Conservation (phyloP, 2,113 vertebrate genomes). For the Rhagologus leucostigma region DNA sequence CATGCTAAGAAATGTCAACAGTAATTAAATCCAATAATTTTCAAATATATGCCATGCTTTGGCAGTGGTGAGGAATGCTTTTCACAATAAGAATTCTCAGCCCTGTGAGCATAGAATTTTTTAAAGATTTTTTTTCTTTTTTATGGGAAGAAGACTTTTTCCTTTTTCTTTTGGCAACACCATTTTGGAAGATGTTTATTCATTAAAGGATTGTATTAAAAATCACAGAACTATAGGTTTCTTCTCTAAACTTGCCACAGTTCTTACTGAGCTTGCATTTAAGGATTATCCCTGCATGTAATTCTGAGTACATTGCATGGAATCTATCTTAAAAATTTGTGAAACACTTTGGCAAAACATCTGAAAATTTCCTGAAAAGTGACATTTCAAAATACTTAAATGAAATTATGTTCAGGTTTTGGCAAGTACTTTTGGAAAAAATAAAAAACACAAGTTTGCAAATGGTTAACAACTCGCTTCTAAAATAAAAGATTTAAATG, state of each 20-base stretch:
- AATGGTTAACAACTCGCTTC: neutral
- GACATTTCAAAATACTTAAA: neutral
- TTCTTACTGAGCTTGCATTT: neutral
- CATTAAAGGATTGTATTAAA: neutral
- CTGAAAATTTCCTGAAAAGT: neutral
- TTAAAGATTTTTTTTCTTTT: neutral
- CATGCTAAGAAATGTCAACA: slow-evolving; percentile 9
- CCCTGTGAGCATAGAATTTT: neutral
- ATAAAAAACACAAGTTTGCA: neutral
- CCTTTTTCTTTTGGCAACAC: neutral
- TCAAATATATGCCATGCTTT: neutral
- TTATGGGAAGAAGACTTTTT: neutral
- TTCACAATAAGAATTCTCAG: neutral
- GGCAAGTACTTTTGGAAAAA: neutral
- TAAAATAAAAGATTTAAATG: neutral
- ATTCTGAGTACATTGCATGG: neutral
- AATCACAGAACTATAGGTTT: neutral
- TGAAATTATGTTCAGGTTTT: neutral
- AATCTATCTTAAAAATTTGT: slow-evolving; percentile 13
- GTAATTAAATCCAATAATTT: slow-evolving; percentile 12
- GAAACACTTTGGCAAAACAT: neutral
- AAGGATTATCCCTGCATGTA: neutral
- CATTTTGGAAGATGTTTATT: neutral
- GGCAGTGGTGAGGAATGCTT: neutral
- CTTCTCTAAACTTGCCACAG: neutral